Percentiles rank a stretch among this genome's conserved stretches.
Evolutionary conservation across 2,113 vertebrate genomes (phyloP).

Genomic region (Copsychus sechellarum): DNA sequence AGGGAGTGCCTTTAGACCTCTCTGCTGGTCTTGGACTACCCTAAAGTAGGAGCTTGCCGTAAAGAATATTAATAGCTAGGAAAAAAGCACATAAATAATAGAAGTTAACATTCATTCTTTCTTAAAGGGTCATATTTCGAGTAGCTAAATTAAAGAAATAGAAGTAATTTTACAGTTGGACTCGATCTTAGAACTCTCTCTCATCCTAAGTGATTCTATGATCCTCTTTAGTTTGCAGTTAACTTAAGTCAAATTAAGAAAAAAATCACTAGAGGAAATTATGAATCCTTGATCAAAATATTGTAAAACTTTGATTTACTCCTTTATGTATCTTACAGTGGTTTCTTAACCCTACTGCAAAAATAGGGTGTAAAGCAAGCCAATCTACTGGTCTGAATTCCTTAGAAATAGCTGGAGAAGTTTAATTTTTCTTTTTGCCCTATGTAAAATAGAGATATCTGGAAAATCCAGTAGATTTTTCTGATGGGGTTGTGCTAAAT

Average conservation of each 20-base stretch:
- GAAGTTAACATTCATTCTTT: background rate
- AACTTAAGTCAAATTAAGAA: background rate
- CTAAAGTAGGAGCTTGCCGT: background rate
- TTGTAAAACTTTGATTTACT: background rate
- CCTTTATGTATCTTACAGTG: background rate
- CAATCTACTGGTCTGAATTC: background rate
- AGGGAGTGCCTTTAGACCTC: background rate
- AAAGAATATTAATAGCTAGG: background rate
- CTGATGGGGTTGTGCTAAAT: background rate
- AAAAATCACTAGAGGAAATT: background rate
- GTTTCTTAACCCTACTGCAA: background rate
- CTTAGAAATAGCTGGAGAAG: background rate
- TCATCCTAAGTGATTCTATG: background rate
- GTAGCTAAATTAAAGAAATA: background rate
- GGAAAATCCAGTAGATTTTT: background rate
- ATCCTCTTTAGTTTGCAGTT: background rate
- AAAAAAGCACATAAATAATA: background rate
- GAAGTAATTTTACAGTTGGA: background rate
- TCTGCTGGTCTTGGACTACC: background rate
- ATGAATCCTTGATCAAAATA: background rate
- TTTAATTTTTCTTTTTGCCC: background rate
- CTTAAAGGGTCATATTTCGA: background rate
- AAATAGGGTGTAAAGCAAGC: background rate
- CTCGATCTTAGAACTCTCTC: background rate
- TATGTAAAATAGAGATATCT: background rate